Conservation (phyloP, 2,113 vertebrate genomes). For the Oreotrochilus melanogaster region DNA sequence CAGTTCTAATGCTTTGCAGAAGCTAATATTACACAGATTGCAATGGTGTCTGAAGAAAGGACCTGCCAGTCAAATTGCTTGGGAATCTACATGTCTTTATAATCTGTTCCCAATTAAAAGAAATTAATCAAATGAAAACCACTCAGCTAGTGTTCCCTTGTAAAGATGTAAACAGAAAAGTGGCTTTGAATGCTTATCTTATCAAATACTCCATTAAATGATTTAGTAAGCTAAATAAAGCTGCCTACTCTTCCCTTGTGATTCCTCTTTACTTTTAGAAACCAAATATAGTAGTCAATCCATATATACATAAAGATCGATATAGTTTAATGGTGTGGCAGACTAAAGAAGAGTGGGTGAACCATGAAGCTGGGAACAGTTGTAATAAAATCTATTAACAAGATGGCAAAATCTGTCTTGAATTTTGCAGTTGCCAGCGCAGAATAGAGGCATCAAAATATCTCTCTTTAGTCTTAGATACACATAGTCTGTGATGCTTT, state of each 20-base stretch:
- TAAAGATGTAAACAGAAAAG: constrained; percentile 33
- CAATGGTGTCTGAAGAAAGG: background rate
- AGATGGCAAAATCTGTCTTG: background rate
- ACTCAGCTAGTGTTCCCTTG: background rate
- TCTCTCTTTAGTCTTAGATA: background rate
- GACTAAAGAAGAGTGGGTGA: background rate
- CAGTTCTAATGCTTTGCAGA: background rate
- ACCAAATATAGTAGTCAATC: background rate
- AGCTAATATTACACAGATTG: background rate
- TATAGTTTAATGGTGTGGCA: background rate
- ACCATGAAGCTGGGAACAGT: background rate
- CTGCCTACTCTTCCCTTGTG: background rate
- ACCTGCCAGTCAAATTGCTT: background rate
- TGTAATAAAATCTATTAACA: constrained; percentile 18
- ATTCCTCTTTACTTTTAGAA: background rate
- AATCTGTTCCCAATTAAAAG: constrained; percentile 56
- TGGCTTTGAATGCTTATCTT: constrained; percentile 29
- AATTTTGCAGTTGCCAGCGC: background rate
- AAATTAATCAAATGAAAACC: constrained; percentile 25
- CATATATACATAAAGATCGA: background rate
- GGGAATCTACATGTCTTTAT: background rate
- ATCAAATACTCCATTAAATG: constrained; percentile 12
- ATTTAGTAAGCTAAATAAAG: constrained; percentile 32
- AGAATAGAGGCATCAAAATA: background rate
- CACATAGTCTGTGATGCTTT: background rate